Conservation (phyloP, 2,113 vertebrate genomes). For the Zosterops japonicus region DNA sequence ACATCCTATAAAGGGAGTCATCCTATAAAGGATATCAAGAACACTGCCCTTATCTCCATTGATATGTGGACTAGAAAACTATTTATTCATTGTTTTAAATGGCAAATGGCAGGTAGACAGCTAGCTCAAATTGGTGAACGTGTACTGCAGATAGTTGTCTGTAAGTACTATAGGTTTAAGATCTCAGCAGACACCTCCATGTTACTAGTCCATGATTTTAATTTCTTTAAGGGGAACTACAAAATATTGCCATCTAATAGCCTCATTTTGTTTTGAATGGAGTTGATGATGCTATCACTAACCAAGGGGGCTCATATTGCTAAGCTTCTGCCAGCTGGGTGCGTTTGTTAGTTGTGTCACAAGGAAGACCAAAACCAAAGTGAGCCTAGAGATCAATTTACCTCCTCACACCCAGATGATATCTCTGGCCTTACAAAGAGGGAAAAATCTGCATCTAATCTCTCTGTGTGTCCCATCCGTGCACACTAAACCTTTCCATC, state of each 20-base stretch:
- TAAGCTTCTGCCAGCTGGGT: background rate
- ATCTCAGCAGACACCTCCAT: background rate
- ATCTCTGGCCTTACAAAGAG: background rate
- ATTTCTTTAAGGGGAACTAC: background rate
- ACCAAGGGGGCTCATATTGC: background rate
- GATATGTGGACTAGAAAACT: background rate
- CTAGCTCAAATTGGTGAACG: background rate
- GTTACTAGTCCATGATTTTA: background rate
- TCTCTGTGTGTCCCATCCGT: background rate
- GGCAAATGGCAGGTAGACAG: background rate
- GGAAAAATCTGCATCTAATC: background rate
- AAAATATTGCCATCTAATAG: background rate
- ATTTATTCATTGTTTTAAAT: background rate
- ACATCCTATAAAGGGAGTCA: background rate
- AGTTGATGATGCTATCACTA: background rate
- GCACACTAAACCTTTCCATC: background rate
- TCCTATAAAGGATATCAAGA: background rate
- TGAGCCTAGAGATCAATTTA: background rate
- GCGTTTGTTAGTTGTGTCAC: background rate
- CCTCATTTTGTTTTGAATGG: background rate
- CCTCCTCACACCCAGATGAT: background rate
- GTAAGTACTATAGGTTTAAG: background rate
- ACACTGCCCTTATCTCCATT: background rate
- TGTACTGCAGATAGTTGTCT: background rate
- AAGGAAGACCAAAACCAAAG: background rate